These are phyloP conservation scores for Rhyacophila brunnea DNA, from an alignment of 1,140 invertebrate species.

Conservation along the genomic window DNA sequence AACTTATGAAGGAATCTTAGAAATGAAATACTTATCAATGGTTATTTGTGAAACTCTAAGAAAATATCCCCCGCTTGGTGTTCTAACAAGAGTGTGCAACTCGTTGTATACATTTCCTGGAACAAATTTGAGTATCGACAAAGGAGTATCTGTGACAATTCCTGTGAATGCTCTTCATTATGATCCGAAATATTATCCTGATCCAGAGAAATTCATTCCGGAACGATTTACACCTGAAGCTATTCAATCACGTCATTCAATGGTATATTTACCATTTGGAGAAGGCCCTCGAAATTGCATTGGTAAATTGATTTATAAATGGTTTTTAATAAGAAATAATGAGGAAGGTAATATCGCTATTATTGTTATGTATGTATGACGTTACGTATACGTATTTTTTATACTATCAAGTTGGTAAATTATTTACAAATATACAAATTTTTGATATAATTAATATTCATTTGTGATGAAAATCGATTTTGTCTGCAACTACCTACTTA, in stretches of 20 bases:
- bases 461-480: too few relatives aligned
- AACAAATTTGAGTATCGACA: conserved; percentile 15
- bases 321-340: too few relatives aligned
- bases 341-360: too few relatives aligned
- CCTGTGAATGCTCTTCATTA: conserved; percentile 20
- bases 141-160: conserved; percentile 11
- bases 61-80: conserved; percentile 9
- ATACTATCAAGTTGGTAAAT: too few relatives aligned
- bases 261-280: conserved; percentile 24
- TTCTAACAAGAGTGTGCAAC: conserved; percentile 9
- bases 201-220: conserved; percentile 27
- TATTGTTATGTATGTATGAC: too few relatives aligned
- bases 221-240: conserved; percentile 21
- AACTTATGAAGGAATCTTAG: conserved; percentile 43
- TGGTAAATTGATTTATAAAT: too few relatives aligned
- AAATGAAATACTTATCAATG: conserved; percentile 42
- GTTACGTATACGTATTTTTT: too few relatives aligned
- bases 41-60: conserved; percentile 37
- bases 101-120: conserved; percentile 10
- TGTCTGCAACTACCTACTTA: too few relatives aligned
- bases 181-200: conserved; percentile 25
- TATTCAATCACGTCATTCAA: conserved; percentile 10
- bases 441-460: too few relatives aligned
- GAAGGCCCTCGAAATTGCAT: conserved; percentile 28
- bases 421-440: too few relatives aligned